Base-by-base conservation (phyloP, 2,113 vertebrate genomes). In the Microtus pennsylvanicus region DNA sequence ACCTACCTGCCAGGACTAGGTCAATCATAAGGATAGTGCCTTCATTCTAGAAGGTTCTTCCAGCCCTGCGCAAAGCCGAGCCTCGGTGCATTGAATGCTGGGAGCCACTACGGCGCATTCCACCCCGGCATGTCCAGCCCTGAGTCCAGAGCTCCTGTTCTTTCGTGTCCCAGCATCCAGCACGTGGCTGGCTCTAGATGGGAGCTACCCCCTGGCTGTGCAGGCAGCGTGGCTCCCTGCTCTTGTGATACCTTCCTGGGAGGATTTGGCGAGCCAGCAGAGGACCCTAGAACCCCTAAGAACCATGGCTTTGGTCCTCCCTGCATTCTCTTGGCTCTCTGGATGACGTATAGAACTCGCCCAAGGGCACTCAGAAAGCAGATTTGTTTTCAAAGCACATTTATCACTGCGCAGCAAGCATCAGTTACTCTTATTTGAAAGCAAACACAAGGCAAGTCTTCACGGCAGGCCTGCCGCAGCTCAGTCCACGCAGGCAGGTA, bases 71-170 rank as follows among this genome's bases (percentile, higher is more conserved):
- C 61, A n/a, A 55, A 81, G 65, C 77, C 0, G 13, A n/a, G 5
- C 2, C 61, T 58, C 22, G 3, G 0, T 70, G 69, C n/a, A 0
- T 0, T 0, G 0, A 19, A 12, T 0, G 28, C 1, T 5, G 33
- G 52, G 35, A 75, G 7, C 11, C 85, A 33, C 58, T 45, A 28
- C 5, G 6, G 28, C 9, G 1, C 7, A 47, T 14, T 30, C 45
- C 19, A 87, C 30, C 77, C 30, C 22, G 6, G 50, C 87, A 70
- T 3, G 67, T 45, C 30, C 4, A 13, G 61, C n/a, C 9, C 0
- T 4, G 28, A 80, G 42, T 26, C 67, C 65, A 19, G 19, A 38
- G n/a, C 26, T 21, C 24, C 0, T 22, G 7, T 0, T 4, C 1
- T 2, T 11, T 33, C 4, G 3, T 3, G 47, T 65, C 77, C 76